phyloP scores from a whole-genome alignment of 2,888 invertebrate species.

The Theodoxus fluviatilis region DNA sequence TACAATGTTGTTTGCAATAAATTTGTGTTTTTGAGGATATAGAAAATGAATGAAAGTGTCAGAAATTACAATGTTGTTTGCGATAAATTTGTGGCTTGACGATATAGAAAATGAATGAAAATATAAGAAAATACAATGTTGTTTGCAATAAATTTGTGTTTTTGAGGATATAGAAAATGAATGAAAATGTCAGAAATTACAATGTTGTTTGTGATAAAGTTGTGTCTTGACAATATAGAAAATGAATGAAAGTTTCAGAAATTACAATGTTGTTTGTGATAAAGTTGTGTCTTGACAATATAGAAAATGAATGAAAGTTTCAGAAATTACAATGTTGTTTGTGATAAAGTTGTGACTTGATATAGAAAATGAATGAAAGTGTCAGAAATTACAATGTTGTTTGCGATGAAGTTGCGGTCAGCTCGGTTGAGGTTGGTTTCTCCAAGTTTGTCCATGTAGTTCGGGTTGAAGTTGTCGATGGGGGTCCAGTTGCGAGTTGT shows the following conservation, averaged over 20 bases:
- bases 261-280: too few relatives aligned
- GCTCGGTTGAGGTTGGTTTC: slow-evolving; percentile 35
- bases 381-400: slow-evolving; percentile 44
- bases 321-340: background rate
- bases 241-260: too few relatives aligned
- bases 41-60: too few relatives aligned
- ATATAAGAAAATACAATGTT: background rate
- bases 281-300: too few relatives aligned
- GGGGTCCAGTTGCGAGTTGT: slow-evolving; percentile 53
- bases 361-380: too few relatives aligned
- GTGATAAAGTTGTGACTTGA: too few relatives aligned
- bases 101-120: background rate
- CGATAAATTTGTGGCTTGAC: too few relatives aligned
- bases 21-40: too few relatives aligned
- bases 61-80: too few relatives aligned
- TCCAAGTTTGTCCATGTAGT: slow-evolving; percentile 40
- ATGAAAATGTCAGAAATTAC: slow-evolving; percentile 35
- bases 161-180: too few relatives aligned
- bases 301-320: background rate
- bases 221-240: too few relatives aligned
- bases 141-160: background rate
- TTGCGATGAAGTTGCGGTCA: slow-evolving; percentile 42
- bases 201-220: slow-evolving; percentile 51
- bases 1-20: slow-evolving; percentile 49
- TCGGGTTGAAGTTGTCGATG: slow-evolving; percentile 57